Evolutionary conservation across 37 sponge, comb jelly and placozoan species (phyloP).

Genomic region (Trichoplax adhaerens): DNA sequence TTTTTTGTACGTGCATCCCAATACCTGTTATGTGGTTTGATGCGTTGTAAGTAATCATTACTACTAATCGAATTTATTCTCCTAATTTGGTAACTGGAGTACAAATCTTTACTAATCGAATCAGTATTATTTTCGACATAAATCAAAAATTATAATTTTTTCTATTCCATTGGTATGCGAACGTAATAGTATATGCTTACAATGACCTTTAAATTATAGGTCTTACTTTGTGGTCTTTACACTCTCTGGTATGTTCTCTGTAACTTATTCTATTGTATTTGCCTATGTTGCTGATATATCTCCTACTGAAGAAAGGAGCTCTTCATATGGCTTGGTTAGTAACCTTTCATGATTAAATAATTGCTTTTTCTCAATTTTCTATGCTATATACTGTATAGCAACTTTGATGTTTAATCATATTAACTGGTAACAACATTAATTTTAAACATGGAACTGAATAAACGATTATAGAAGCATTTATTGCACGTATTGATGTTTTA

Average conservation of each 20-base stretch:
- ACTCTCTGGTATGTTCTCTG: slow-evolving; percentile 67
- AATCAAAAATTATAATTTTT: no score
- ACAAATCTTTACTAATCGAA: no score
- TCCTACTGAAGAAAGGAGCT: slow-evolving; percentile 39
- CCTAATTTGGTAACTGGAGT: no score
- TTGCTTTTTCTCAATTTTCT: background rate
- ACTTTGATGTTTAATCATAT: background rate
- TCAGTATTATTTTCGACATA: no score
- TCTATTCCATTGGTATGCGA: no score
- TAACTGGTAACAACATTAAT: slow-evolving; percentile 2
- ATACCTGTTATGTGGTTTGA: slow-evolving; percentile 56
- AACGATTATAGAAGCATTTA: background rate
- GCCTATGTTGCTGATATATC: slow-evolving; percentile 90
- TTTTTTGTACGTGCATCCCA: slow-evolving; percentile 80
- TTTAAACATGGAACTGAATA: background rate
- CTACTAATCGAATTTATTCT: background rate
- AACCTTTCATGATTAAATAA: background rate
- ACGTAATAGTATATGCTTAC: no score
- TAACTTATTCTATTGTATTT: slow-evolving; percentile 83
- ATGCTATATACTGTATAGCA: background rate
- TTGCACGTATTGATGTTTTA: no score
- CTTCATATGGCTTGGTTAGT: slow-evolving; percentile 72
- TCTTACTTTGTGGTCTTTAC: slow-evolving; percentile 62
- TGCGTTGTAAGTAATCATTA: slow-evolving; percentile 29
- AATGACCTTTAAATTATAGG: slow-evolving; percentile 2